Evolutionary conservation across 2,888 invertebrate species (phyloP), one percentile per base, ranked within the genome.

Genomic region (Matsumyia berberina): DNA sequence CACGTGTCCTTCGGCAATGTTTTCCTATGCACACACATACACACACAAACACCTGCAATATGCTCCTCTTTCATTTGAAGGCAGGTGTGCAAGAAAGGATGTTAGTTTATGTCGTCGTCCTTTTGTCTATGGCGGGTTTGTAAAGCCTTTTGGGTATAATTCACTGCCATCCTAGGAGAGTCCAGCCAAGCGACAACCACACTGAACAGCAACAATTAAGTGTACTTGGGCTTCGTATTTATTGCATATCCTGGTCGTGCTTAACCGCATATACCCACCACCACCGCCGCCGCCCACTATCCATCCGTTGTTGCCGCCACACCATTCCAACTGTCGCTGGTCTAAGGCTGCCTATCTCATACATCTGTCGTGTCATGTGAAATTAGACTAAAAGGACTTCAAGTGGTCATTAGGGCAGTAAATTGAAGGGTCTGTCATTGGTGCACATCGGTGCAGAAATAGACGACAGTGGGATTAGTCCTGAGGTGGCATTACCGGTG

Each of bases 331-430:
- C 7, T 31, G 42, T 46, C 29, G 44, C 49, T 62, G 15, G 31
- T n/a, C 11, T 7, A 46, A 4, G 29, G 39, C 64, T 78, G 58
- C 60, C 67, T 82, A 72, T 77, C 72, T 72, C 82, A 77, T 77
- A 77, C 77, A 72, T 77, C 77, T 60, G 72, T 66, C 72, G 77
- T 77, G 76, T 82, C 82, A 66, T 77, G 72, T 82, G 82, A 82
- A 82, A 82, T 77, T 82, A 82, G 76, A 77, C 77, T 77, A 72
- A 82, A 82, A 72, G 77, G 82, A 77, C 82, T 77, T 82, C 77
- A 82, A 82, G 82, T 77, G 77, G 77, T 82, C 82, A 82, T 82
- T 82, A 82, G 82, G 82, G 82, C 66, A 82, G 82, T 82, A 77
- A 82, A 82, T 82, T 82, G 77, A 82, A 77, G 82, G 82, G 82